Conservation (phyloP, 2,797 vertebrate species). For the Chelidonichthys spinosus region DNA sequence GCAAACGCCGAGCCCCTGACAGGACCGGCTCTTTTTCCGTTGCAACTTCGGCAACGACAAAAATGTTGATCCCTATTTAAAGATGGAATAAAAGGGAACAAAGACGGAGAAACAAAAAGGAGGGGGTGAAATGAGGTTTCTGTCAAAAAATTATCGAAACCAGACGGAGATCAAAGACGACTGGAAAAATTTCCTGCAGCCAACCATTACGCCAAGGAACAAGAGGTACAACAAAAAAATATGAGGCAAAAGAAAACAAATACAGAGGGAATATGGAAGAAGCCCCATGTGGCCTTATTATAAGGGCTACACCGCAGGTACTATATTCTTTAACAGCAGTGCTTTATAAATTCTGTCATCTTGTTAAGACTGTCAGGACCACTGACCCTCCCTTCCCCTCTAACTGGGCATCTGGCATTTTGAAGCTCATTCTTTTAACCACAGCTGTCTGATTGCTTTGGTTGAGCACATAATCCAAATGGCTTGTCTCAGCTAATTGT, state of each 20-base stretch:
- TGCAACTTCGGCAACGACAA: slow-evolving; percentile 73
- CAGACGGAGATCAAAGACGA: slow-evolving; percentile 78
- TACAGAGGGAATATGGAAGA: slow-evolving; percentile 83
- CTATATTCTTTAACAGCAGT: slow-evolving; percentile 84
- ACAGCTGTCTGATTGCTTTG: slow-evolving; percentile 77
- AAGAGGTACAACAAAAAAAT: slow-evolving; percentile 84
- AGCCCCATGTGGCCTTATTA: slow-evolving; percentile 95
- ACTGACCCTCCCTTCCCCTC: slow-evolving; percentile 87
- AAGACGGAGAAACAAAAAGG: slow-evolving; percentile 64
- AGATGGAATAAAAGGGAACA: slow-evolving; percentile 63
- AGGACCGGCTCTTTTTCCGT: slow-evolving; percentile 76
- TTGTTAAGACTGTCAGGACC: slow-evolving; percentile 90
- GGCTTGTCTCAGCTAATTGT: slow-evolving; percentile 83
- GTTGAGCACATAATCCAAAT: slow-evolving; percentile 79
- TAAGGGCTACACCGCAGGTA: slow-evolving; percentile 89
- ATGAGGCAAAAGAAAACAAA: slow-evolving; percentile 85
- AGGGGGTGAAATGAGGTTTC: slow-evolving; percentile 73
- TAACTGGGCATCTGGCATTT: slow-evolving; percentile 83
- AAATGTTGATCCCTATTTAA: slow-evolving; percentile 74
- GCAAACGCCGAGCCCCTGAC: slow-evolving; percentile 75
- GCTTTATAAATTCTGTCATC: slow-evolving; percentile 93
- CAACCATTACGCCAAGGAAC: slow-evolving; percentile 79
- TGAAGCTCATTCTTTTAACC: slow-evolving; percentile 77
- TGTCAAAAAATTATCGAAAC: slow-evolving; percentile 83
- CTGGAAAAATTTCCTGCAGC: slow-evolving; percentile 80